Percentiles rank a stretch among this genome's conserved stretches.
These are phyloP conservation scores for Cynoglossus semilaevis DNA, from an alignment of 2,113 vertebrate genomes.

Conservation along the genomic window DNA sequence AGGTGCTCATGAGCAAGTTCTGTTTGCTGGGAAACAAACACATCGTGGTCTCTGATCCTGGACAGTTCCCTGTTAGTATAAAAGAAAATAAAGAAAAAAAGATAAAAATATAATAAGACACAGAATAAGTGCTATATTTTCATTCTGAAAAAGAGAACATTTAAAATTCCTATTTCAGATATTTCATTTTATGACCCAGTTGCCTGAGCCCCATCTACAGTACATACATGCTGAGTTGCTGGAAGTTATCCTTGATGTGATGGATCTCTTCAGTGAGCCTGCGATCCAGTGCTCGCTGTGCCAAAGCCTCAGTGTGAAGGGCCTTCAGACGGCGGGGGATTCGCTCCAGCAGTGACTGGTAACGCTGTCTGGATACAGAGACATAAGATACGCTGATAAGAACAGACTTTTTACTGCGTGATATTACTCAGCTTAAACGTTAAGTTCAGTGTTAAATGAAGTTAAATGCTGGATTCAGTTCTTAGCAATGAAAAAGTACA, in stretches of 20 bases:
- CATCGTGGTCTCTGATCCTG: constrained; percentile 74
- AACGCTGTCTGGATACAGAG: constrained; percentile 76
- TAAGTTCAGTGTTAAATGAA: too few relatives aligned
- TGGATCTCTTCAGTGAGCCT: constrained; percentile 81
- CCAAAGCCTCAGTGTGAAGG: constrained; percentile 82
- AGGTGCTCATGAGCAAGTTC: constrained; percentile 75
- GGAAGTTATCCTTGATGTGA: constrained; percentile 79
- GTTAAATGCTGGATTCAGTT: too few relatives aligned
- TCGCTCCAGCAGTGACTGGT: constrained; percentile 80
- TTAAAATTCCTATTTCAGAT: not conserved
- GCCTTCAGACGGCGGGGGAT: constrained; percentile 79
- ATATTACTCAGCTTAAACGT: too few relatives aligned
- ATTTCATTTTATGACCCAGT: not conserved
- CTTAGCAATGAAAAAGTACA: too few relatives aligned
- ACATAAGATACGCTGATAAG: not conserved
- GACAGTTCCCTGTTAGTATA: constrained; percentile 74
- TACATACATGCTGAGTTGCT: constrained; percentile 81
- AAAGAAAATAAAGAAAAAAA: constrained; percentile 4
- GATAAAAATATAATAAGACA: constrained; percentile 1
- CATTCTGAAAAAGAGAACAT: too few relatives aligned
- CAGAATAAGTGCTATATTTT: not conserved
- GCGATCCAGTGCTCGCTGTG: constrained; percentile 78
- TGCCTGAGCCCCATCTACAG: constrained; percentile 9
- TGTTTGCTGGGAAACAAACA: constrained; percentile 74
- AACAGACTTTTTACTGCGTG: not conserved